Percentiles rank a stretch among this genome's conserved stretches.
Evolutionary conservation across 2,797 vertebrate genomes (phyloP).

Genomic region (Catamblyrhynchus diadema): DNA sequence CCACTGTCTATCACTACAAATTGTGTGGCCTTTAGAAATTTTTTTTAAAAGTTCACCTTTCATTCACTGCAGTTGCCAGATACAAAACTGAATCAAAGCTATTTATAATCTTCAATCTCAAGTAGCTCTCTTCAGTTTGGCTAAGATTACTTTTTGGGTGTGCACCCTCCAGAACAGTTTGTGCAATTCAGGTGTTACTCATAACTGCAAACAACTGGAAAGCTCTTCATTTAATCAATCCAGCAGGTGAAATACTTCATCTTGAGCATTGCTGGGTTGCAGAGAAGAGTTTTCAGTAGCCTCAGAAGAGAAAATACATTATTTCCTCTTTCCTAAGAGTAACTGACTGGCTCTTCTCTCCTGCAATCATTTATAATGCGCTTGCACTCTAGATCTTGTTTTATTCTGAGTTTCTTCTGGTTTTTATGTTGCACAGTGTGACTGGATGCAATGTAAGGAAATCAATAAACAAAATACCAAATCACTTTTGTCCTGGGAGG

Average conservation of each 20-base stretch:
- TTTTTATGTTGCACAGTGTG: not conserved
- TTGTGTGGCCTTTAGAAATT: not conserved
- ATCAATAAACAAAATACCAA: not conserved
- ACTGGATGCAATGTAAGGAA: not conserved
- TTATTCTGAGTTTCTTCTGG: not conserved
- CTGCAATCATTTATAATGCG: not conserved
- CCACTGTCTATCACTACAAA: not conserved
- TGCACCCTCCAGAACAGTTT: not conserved
- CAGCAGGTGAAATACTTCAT: not conserved
- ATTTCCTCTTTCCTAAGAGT: not conserved
- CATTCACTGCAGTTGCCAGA: not conserved
- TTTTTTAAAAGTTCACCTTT: not conserved
- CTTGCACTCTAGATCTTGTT: not conserved
- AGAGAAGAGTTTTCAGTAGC: not conserved
- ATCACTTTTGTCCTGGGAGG: not conserved
- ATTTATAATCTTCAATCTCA: not conserved
- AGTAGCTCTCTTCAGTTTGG: not conserved
- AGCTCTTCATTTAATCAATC: not conserved
- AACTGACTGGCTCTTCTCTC: not conserved
- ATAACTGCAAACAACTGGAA: not conserved
- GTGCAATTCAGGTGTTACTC: not conserved
- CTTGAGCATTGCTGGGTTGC: not conserved
- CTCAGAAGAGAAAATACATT: fast-evolving
- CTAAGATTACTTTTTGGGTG: not conserved
- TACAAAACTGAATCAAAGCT: not conserved